Evolutionary conservation across 2,113 vertebrate genomes (phyloP).

Genomic region (Heterocephalus glaber): DNA sequence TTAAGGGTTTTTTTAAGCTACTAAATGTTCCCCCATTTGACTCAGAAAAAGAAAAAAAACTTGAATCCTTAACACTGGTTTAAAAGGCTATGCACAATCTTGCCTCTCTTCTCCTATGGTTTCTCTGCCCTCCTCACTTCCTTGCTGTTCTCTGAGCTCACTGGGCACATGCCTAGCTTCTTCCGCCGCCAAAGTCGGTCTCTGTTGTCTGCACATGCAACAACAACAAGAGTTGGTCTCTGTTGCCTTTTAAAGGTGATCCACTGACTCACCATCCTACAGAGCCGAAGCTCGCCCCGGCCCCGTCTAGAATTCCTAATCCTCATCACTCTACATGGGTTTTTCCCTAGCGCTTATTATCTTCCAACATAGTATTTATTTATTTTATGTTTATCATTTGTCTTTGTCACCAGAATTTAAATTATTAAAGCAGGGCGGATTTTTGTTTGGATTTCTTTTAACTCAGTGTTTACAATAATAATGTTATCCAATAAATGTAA

Average conservation of each 20-base stretch:
- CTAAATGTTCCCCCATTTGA: not conserved
- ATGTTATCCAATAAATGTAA: not conserved
- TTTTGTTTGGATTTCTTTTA: not conserved
- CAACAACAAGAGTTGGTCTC: no score
- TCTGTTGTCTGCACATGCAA: not conserved
- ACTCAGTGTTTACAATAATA: not conserved
- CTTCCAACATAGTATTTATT: not conserved
- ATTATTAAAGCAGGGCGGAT: not conserved
- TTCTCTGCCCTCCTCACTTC: not conserved
- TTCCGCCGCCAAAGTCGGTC: not conserved
- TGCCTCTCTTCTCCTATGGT: not conserved
- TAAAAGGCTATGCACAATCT: not conserved
- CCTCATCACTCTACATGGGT: not conserved
- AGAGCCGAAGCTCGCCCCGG: not conserved
- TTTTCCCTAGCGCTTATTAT: not conserved
- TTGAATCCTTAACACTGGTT: not conserved
- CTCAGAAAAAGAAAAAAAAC: not conserved
- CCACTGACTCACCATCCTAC: not conserved
- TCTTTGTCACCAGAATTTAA: constrained; percentile 29
- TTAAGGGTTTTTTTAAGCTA: not conserved
- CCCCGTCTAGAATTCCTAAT: not conserved
- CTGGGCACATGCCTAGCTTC: not conserved
- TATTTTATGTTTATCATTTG: not conserved
- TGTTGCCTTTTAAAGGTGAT: not conserved
- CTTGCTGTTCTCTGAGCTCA: not conserved